These are phyloP conservation scores for Coelinius sp. DNA, from an alignment of 2,888 invertebrate genomes.

Conservation along the genomic window DNA sequence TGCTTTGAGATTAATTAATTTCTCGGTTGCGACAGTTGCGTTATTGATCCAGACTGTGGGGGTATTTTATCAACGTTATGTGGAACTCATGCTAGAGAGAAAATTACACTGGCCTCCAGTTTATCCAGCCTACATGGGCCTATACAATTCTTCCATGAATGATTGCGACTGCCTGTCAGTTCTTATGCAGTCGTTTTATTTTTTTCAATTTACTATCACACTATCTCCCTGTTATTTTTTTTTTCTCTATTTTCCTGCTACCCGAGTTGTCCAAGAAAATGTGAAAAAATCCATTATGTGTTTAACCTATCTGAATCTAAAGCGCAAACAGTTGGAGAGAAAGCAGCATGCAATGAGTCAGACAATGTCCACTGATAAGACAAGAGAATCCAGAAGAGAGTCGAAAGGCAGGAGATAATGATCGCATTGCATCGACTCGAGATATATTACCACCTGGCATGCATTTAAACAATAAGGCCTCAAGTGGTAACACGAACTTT, in stretches of 20 bases:
- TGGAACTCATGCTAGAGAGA: slow-evolving; percentile 38
- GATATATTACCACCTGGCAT: slow-evolving; percentile 47
- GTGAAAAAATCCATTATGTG: neutral
- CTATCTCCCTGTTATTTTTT: slow-evolving; percentile 6
- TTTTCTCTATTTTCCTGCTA: neutral
- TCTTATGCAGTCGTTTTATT: slow-evolving; percentile 24
- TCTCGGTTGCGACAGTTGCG: slow-evolving; percentile 40
- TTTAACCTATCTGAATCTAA: neutral
- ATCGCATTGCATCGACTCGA: slow-evolving; percentile 9
- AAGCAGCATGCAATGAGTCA: neutral
- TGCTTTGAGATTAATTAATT: slow-evolving; percentile 55
- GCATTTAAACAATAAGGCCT: slow-evolving; percentile 32
- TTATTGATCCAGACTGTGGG: slow-evolving; percentile 50
- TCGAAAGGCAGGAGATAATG: slow-evolving; percentile 30
- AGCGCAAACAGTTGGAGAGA: neutral
- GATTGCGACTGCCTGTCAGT: slow-evolving; percentile 40
- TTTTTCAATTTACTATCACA: neutral
- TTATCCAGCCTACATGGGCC: slow-evolving; percentile 37
- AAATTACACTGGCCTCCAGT: slow-evolving; percentile 45
- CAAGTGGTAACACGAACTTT: slow-evolving; percentile 6
- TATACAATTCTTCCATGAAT: slow-evolving; percentile 40
- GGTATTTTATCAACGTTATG: slow-evolving; percentile 45
- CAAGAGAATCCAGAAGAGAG: slow-evolving; percentile 28
- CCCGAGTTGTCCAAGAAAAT: neutral
- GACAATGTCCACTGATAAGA: slow-evolving; percentile 5